phyloP scores from a whole-genome alignment of 1,140 invertebrate species.

The Phocides pigmalion region DNA sequence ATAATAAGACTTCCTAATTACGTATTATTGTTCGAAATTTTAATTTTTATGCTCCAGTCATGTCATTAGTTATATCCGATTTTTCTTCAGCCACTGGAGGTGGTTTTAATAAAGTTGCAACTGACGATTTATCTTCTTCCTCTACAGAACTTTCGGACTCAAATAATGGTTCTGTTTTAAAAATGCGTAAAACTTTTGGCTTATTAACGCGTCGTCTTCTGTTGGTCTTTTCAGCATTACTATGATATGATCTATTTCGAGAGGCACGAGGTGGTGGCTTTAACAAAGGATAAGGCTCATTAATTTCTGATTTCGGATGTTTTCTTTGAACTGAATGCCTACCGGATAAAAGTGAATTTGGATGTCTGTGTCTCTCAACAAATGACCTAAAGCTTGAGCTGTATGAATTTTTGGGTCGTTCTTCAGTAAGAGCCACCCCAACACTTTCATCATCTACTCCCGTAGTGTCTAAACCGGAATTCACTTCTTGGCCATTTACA shows the following conservation, averaged over 20 bases:
- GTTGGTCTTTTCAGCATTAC: slow-evolving; percentile 59
- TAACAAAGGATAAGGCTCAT: slow-evolving; percentile 75
- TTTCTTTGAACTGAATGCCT: slow-evolving; percentile 63
- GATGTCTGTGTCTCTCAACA: slow-evolving; percentile 56
- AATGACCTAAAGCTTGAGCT: slow-evolving; percentile 46
- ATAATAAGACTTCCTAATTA: neutral
- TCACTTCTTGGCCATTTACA: slow-evolving; percentile 51
- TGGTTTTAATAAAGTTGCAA: slow-evolving; percentile 51
- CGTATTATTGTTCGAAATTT: neutral
- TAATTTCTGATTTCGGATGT: slow-evolving; percentile 62
- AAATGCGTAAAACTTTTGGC: slow-evolving; percentile 58
- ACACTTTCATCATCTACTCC: slow-evolving; percentile 52
- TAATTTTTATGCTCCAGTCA: slow-evolving; percentile 35
- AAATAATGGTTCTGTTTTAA: slow-evolving; percentile 68
- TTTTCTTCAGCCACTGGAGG: slow-evolving; percentile 56
- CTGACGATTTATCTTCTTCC: slow-evolving; percentile 42
- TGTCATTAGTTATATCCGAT: slow-evolving; percentile 48
- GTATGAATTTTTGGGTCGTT: slow-evolving; percentile 50
- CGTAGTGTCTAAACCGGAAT: slow-evolving; percentile 46
- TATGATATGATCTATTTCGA: slow-evolving; percentile 44
- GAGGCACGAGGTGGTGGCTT: slow-evolving; percentile 64
- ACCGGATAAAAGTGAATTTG: slow-evolving; percentile 55
- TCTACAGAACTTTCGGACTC: slow-evolving; percentile 51
- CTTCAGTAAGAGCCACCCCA: slow-evolving; percentile 48
- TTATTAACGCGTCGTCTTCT: slow-evolving; percentile 59